Evolutionary conservation across 2,888 invertebrate species (phyloP).

Genomic region (Ptychoptera contaminata): DNA sequence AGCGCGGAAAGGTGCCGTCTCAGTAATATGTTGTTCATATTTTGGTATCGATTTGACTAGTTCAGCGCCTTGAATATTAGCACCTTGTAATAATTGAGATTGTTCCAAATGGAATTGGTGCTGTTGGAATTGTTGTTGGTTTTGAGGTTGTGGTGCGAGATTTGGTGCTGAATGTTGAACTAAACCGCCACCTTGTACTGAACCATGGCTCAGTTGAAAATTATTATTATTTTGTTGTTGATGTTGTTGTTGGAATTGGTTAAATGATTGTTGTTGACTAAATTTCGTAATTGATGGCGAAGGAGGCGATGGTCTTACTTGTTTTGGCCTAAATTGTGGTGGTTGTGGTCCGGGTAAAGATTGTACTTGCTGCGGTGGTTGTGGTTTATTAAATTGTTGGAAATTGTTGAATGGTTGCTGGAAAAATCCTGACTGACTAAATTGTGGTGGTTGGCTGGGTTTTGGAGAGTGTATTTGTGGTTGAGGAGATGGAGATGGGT

Average conservation of each 20-base stretch:
- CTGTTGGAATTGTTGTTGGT: conserved; percentile 17
- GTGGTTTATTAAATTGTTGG: conserved; percentile 15
- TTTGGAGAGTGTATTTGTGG: conserved; percentile 36
- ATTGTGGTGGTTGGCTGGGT: conserved; percentile 6
- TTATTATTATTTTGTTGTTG: conserved; percentile 13
- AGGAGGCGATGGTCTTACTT: conserved; percentile 28
- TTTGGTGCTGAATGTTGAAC: conserved; percentile 20
- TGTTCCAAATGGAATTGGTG: conserved; percentile 22
- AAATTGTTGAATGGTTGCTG: not conserved
- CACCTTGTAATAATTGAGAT: conserved; percentile 27
- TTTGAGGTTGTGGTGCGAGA: conserved; percentile 24
- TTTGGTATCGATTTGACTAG: conserved; percentile 61
- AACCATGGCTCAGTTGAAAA: conserved; percentile 16
- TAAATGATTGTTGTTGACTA: conserved; percentile 9
- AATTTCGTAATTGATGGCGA: conserved; percentile 23
- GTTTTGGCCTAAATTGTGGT: conserved; percentile 13
- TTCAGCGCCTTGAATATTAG: conserved; percentile 47
- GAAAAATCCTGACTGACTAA: too few relatives aligned
- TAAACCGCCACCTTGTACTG: conserved; percentile 11
- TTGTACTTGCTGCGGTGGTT: conserved; percentile 20
- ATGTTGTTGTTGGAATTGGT: conserved; percentile 14
- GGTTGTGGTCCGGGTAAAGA: conserved; percentile 12
- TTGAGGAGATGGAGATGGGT: conserved; percentile 21
- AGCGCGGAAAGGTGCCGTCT: conserved; percentile 30
- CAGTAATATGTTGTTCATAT: conserved; percentile 60